Evolutionary conservation across 1,140 invertebrate genomes (phyloP).

Genomic region (Orius laevigatus): DNA sequence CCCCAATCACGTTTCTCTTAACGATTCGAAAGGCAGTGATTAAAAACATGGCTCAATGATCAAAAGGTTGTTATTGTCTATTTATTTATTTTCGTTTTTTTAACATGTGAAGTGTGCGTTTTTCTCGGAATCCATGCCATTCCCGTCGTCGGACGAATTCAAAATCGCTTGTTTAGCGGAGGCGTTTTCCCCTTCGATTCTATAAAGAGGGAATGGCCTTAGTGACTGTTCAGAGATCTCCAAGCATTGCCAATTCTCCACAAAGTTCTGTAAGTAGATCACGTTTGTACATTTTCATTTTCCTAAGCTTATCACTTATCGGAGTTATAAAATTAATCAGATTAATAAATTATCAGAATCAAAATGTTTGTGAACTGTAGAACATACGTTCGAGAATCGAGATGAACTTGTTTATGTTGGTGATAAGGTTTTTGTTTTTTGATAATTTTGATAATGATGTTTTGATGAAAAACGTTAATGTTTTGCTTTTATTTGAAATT

Average conservation of each 20-base stretch:
- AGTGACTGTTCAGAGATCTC: constrained; percentile 51
- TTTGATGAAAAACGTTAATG: too few relatives aligned
- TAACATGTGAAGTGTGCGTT: too few relatives aligned
- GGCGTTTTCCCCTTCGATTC: not conserved
- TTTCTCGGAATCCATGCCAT: too few relatives aligned
- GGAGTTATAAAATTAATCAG: too few relatives aligned
- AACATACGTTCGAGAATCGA: not conserved
- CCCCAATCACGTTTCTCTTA: too few relatives aligned
- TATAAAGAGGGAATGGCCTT: constrained; percentile 36
- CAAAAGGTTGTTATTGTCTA: too few relatives aligned
- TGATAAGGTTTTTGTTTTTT: not conserved
- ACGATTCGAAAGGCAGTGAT: too few relatives aligned
- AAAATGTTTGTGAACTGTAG: not conserved
- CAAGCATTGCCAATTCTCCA: constrained; percentile 46
- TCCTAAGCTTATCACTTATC: too few relatives aligned
- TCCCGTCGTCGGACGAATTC: not conserved
- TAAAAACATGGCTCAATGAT: too few relatives aligned
- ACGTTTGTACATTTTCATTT: not conserved
- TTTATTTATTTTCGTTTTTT: too few relatives aligned
- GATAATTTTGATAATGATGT: too few relatives aligned
- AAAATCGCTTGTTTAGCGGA: not conserved
- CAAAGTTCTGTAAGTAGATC: constrained; percentile 37
- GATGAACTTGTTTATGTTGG: not conserved
- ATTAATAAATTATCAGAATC: not conserved
- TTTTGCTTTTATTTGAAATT: too few relatives aligned